Conservation (phyloP, 2,888 invertebrate genomes). For the Caenorhabditis zanzibari region DNA sequence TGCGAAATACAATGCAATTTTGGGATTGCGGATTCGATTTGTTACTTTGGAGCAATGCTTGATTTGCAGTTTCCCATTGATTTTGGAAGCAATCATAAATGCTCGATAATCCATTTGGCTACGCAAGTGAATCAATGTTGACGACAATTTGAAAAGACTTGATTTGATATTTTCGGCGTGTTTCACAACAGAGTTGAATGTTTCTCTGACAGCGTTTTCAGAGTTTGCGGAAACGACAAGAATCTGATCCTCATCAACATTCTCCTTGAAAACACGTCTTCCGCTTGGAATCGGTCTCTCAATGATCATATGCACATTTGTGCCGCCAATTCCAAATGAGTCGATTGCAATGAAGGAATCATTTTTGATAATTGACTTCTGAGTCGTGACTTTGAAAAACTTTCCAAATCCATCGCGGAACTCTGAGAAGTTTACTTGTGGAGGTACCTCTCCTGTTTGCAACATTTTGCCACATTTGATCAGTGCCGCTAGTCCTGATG, state of each 20-base stretch:
- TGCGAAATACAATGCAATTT: slow-evolving; percentile 77
- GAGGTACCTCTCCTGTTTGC: slow-evolving; percentile 72
- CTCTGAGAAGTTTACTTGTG: slow-evolving; percentile 74
- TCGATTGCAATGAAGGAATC: slow-evolving; percentile 68
- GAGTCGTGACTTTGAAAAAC: slow-evolving; percentile 34
- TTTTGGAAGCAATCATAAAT: slow-evolving; percentile 35
- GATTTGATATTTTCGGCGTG: not conserved
- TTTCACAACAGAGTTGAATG: not conserved
- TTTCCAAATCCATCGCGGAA: slow-evolving; percentile 44
- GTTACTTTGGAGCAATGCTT: not conserved
- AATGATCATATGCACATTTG: slow-evolving; percentile 78
- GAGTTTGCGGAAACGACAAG: slow-evolving; percentile 72
- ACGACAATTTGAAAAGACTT: not conserved
- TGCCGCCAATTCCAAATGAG: slow-evolving; percentile 82
- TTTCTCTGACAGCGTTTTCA: slow-evolving; percentile 27
- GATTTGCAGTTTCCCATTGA: not conserved
- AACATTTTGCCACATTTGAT: slow-evolving; percentile 77
- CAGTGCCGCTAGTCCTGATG: slow-evolving; percentile 77
- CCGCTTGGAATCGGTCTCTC: slow-evolving; percentile 18
- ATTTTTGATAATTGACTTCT: not conserved
- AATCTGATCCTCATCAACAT: not conserved
- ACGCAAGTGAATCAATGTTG: slow-evolving; percentile 67
- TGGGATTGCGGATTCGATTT: slow-evolving; percentile 11
- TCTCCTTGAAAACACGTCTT: not conserved
- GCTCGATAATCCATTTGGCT: slow-evolving; percentile 64